A percentile compares a stretch with the other conserved stretches of the same genome.
phyloP scores from a whole-genome alignment of 1,140 invertebrate species.

The Metopolophium dirhodum region DNA sequence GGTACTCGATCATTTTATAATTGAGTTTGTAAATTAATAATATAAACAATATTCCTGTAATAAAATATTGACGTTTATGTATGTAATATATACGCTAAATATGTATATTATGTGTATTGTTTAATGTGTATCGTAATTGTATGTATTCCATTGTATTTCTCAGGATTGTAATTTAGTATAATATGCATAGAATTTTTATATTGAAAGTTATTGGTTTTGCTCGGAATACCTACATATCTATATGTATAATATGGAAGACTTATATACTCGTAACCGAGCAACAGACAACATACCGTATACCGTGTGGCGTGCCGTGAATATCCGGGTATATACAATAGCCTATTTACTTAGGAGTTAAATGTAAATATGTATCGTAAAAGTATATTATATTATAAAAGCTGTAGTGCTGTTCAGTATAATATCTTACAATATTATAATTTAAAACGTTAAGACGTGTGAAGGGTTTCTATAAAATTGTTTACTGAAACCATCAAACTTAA shows the following conservation, averaged over 20 bases:
- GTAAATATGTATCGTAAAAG: not conserved
- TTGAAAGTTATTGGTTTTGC: not conserved
- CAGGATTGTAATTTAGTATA: not conserved
- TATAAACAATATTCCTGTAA: not conserved
- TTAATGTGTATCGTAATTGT: not conserved
- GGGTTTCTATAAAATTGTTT: not conserved
- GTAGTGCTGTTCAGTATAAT: not conserved
- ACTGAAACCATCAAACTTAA: not conserved
- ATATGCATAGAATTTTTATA: not conserved
- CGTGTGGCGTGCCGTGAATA: not conserved
- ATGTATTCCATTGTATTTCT: not conserved
- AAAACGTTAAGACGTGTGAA: not conserved
- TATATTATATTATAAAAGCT: not conserved
- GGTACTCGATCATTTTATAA: not conserved
- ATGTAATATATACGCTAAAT: not conserved
- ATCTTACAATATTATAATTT: not conserved
- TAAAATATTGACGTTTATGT: not conserved
- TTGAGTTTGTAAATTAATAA: slow-evolving; percentile 11
- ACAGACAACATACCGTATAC: not conserved
- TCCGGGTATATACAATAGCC: not conserved
- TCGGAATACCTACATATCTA: too few relatives aligned
- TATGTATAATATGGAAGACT: not conserved
- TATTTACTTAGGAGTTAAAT: not conserved
- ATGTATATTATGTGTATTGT: not conserved
- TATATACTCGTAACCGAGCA: not conserved